These are phyloP conservation scores for Pipistrellus nathusii DNA, from an alignment of 2,797 vertebrate genomes.

Conservation along the genomic window DNA sequence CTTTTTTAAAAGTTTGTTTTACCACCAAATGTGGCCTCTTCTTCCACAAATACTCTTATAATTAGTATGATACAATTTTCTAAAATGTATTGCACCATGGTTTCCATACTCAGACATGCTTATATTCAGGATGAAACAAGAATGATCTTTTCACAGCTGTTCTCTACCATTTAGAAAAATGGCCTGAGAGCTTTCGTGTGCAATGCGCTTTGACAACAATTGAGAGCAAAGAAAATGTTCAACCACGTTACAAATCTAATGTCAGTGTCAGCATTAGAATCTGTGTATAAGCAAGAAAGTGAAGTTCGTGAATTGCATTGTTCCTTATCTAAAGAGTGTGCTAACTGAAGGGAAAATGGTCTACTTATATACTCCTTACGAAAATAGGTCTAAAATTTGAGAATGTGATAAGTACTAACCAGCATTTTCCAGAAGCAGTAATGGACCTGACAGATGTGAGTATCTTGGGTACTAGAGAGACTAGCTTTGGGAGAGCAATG, in stretches of 20 bases:
- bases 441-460: not conserved
- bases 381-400: not conserved
- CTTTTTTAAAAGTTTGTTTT: not conserved
- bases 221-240: not conserved
- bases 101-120: not conserved
- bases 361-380: not conserved
- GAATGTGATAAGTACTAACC: not conserved
- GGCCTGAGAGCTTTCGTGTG: not conserved
- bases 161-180: not conserved
- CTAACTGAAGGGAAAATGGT: not conserved
- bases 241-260: not conserved
- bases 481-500: not conserved
- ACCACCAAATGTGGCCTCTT: not conserved
- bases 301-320: not conserved
- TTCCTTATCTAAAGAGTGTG: not conserved
- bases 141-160: not conserved
- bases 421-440: not conserved
- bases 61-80: not conserved
- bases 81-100: not conserved
- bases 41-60: not conserved
- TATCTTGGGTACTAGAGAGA: not conserved
- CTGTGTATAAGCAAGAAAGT: not conserved
- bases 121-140: not conserved
- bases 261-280: not conserved
- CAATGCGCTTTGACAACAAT: not conserved